Percentiles rank a stretch among this genome's conserved stretches.
phyloP scores from a whole-genome alignment of 2,113 vertebrate species.

The Paraplagusia blochii region DNA sequence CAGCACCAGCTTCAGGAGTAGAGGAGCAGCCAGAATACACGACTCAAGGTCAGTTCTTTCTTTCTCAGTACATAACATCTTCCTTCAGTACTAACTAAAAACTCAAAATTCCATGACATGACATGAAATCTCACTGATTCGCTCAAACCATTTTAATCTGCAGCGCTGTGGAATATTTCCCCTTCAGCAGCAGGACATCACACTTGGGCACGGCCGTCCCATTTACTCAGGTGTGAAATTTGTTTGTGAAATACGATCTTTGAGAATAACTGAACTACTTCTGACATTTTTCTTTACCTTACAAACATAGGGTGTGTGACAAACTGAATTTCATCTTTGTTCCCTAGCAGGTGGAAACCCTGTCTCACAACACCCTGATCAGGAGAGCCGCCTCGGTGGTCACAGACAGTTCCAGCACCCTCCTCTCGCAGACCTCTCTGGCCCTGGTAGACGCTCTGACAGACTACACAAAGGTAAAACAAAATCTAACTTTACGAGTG shows the following conservation, averaged over 20 bases:
- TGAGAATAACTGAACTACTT: not conserved
- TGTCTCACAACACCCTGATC: conserved; percentile 74
- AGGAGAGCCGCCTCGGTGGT: conserved; percentile 73
- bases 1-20: conserved; percentile 53
- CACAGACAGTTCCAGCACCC: conserved; percentile 73
- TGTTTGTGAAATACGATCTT: not conserved
- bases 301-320: not conserved
- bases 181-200: conserved; percentile 28
- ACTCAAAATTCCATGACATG: not conserved
- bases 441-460: conserved; percentile 71
- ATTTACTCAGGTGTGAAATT: conserved; percentile 60
- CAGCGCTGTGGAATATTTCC: conserved; percentile 39
- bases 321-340: not conserved
- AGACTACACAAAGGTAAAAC: conserved; percentile 72
- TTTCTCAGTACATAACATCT: too few species aligned
- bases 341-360: conserved; percentile 64
- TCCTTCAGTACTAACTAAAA: not conserved
- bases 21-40: conserved; percentile 49
- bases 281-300: not conserved
- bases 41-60: conserved; percentile 57
- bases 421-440: conserved; percentile 76
- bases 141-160: not conserved
- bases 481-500: too few species aligned
- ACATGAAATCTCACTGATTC: not conserved
- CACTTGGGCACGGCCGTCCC: conserved; percentile 41